Percentiles rank a stretch among this genome's conserved stretches.
These are phyloP conservation scores for Nebria salina DNA, from an alignment of 2,888 invertebrate species.

Conservation along the genomic window DNA sequence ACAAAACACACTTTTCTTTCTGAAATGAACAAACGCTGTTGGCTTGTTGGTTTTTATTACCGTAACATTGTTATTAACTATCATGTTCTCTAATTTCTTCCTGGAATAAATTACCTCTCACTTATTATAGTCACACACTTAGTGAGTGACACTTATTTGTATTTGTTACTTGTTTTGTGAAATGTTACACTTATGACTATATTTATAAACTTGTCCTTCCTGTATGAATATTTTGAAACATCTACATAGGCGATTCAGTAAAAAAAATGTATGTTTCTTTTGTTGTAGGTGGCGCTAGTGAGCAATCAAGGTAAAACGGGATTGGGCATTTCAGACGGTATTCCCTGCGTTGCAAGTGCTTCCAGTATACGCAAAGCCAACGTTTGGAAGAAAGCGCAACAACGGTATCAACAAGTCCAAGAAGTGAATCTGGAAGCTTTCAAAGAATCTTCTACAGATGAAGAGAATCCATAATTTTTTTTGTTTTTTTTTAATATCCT, in stretches of 20 bases:
- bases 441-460: slow-evolving; percentile 22
- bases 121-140: not conserved
- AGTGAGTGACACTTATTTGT: not conserved
- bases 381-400: slow-evolving; percentile 62
- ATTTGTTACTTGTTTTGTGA: not conserved
- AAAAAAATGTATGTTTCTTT: not conserved
- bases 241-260: no score
- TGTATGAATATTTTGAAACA: no score
- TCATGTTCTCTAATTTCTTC: slow-evolving; percentile 15
- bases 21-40: not conserved
- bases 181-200: no score
- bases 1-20: not conserved
- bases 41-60: slow-evolving; percentile 1
- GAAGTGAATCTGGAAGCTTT: slow-evolving; percentile 48
- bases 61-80: slow-evolving; percentile 24
- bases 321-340: slow-evolving; percentile 22
- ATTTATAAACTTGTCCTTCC: no score
- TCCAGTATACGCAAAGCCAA: slow-evolving; percentile 53
- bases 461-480: not conserved
- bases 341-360: not conserved
- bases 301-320: slow-evolving; percentile 35
- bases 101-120: slow-evolving; percentile 24
- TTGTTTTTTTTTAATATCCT: not conserved
- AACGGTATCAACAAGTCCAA: slow-evolving; percentile 59
- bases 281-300: slow-evolving; percentile 25